These are phyloP conservation scores for Oreochromis niloticus DNA, from an alignment of 2,113 vertebrate species.

Conservation along the genomic window DNA sequence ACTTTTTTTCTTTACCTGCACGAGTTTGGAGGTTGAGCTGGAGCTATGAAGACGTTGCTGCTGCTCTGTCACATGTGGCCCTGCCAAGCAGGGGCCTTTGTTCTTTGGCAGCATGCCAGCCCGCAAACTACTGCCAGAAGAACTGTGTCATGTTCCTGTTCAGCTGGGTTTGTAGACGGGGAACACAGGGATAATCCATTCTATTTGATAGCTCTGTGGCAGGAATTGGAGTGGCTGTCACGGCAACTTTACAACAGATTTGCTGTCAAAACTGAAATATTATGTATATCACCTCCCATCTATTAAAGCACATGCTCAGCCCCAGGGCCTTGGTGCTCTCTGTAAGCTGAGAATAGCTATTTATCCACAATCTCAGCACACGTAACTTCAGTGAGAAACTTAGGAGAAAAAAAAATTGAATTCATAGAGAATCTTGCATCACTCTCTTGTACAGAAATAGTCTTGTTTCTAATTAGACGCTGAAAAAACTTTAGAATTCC, in stretches of 20 bases:
- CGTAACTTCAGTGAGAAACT: conserved; percentile 12
- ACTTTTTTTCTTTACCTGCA: conserved; percentile 33
- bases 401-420: not conserved
- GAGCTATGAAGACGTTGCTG: conserved; percentile 39
- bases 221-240: conserved; percentile 53
- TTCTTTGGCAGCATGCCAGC: conserved; percentile 42
- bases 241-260: conserved; percentile 55
- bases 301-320: conserved; percentile 27
- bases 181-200: conserved; percentile 45
- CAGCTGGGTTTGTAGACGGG: conserved; percentile 37
- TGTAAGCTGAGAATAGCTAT: conserved; percentile 6
- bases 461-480: conserved; percentile 6
- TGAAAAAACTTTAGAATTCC: not conserved
- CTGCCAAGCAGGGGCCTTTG: conserved; percentile 37
- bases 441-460: not conserved
- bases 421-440: conserved; percentile 7
- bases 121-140: conserved; percentile 40
- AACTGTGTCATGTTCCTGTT: conserved; percentile 43
- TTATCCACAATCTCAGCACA: conserved; percentile 5
- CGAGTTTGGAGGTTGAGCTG: not conserved
- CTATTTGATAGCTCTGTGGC: conserved; percentile 52
- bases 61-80: conserved; percentile 28
- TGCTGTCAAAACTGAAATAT: conserved; percentile 56
- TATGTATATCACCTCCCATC: conserved; percentile 46
- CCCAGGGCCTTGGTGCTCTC: not conserved